Evolutionary conservation across 2,113 vertebrate species (phyloP).

Genomic region (Mustelus asterias): DNA sequence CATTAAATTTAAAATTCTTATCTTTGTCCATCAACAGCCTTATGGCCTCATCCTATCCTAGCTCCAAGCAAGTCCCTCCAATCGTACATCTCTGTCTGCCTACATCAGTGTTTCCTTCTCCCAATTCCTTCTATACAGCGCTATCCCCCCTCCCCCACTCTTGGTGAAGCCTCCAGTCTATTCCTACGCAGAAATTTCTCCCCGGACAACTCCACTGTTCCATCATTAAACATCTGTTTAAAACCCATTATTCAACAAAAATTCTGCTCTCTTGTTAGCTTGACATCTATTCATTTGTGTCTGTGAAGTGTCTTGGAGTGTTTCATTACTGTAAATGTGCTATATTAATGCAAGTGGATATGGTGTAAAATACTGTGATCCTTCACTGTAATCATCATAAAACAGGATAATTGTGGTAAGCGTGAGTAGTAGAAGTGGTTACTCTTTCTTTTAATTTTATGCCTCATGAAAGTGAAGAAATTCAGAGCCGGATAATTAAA

Average conservation of each 20-base stretch:
- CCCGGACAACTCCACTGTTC: not conserved
- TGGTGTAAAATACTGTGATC: not conserved
- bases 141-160: not conserved
- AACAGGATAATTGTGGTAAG: not conserved
- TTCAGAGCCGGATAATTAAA: not conserved
- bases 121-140: too few relatives aligned
- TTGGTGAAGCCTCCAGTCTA: not conserved
- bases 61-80: not conserved
- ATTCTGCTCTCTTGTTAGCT: not conserved
- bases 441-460: not conserved
- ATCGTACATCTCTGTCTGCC: not conserved
- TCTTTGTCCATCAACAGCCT: not conserved
- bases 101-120: not conserved
- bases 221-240: not conserved
- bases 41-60: not conserved
- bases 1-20: not conserved
- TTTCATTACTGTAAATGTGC: not conserved
- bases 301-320: not conserved
- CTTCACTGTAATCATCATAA: not conserved
- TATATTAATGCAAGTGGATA: not conserved
- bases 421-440: not conserved
- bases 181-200: not conserved
- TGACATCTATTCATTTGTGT: not conserved
- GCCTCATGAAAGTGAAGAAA: not conserved
- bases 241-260: not conserved